Base-by-base conservation (phyloP, 2,113 vertebrate species). In the Otis tarda region DNA sequence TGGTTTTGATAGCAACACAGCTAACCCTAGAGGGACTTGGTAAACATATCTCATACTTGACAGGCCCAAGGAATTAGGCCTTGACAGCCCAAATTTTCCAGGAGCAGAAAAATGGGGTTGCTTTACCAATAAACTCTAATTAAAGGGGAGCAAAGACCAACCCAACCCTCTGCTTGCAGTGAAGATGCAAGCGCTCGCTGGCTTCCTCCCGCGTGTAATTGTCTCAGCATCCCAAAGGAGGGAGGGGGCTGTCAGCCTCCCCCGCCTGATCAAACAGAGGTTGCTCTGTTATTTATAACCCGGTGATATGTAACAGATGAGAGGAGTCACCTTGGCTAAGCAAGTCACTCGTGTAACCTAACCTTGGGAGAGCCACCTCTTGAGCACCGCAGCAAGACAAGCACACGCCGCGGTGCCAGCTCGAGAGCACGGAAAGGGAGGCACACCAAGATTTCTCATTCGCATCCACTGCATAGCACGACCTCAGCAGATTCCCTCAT, bases 271-370 rank as follows among this genome's bases (percentile, higher is more conserved):
- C 79, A 84, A 71, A 67, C 21, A 25, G 81, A 92, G 87, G 83
- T 95, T 85, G 79, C 45, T 90, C 74, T 65, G 60, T 93, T 97
- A 91, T 92, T 97, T 95, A 95, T 93, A 87, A 94, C 76, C 84
- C 73, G 24, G 30, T 31, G 87, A 89, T 96, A 79, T 84, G 83
- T 90, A 95, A 93, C 94, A 97, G 90, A 92, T 28, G 64, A 97
- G 95, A 94, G 83, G 88, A 92, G 90, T 95, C 93, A 94, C 95
- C 97, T 97, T 96, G 96, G 94, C 84, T 80, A 11, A 93, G 83
- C 83, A 79, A 94, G 60, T 37, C 64, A 39, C 95, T 94, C 27
- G 9, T 57, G 91, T 64, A 88, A 74, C 81, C 83, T 90, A 63
- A 92, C 95, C 97, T 96, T 96, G 80, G 80, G 67, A 47, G 57